Conservation (phyloP, 2,113 vertebrate genomes). For the Ibidorhyncha struthersii region DNA sequence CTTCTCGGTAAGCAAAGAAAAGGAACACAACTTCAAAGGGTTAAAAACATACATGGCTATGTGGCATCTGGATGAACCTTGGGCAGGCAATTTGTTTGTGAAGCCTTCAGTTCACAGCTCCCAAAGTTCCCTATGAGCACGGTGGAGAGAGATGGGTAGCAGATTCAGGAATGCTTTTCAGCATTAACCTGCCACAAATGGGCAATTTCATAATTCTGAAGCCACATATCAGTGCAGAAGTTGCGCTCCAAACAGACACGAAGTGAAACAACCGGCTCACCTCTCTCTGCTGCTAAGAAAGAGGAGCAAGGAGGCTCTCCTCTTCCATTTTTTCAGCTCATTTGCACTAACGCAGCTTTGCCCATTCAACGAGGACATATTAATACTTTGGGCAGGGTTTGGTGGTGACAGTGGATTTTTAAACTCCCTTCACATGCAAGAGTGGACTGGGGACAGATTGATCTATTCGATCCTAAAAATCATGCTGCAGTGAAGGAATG, state of each 20-base stretch:
- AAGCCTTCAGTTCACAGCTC: conserved; percentile 36
- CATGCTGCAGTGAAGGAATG: background rate
- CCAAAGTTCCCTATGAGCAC: background rate
- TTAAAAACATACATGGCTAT: background rate
- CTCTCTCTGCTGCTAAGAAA: background rate
- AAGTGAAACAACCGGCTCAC: accelerated
- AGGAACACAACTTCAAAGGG: background rate
- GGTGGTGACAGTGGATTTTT: background rate
- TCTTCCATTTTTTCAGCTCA: background rate
- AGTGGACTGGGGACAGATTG: background rate
- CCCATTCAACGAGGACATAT: background rate
- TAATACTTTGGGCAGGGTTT: background rate
- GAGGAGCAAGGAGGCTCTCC: background rate
- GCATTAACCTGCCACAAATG: background rate
- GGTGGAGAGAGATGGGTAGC: background rate
- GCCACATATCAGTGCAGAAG: accelerated
- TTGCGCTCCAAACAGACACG: accelerated
- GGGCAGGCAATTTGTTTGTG: conserved; percentile 1
- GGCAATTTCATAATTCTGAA: accelerated
- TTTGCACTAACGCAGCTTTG: background rate
- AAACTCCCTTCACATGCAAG: background rate
- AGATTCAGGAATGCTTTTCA: background rate
- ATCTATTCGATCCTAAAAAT: background rate
- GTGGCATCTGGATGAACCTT: conserved; percentile 45
- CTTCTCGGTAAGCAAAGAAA: accelerated